These are phyloP conservation scores for Drosophila peninsularis DNA, from an alignment of 2,888 invertebrate species.

Conservation along the genomic window DNA sequence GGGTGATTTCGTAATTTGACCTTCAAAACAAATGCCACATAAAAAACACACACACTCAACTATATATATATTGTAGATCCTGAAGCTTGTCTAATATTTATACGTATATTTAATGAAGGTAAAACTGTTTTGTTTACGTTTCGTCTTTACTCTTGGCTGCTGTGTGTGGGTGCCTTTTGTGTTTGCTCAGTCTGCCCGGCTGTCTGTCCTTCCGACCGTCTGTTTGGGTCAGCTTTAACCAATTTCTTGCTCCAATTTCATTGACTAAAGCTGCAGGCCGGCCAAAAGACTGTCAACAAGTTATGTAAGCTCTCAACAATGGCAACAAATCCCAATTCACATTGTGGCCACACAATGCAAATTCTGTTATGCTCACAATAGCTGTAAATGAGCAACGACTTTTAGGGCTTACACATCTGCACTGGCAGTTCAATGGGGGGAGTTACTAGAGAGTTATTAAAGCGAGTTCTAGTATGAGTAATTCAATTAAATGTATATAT, in stretches of 20 bases:
- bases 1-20: slow-evolving; percentile 57
- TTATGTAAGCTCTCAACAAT: slow-evolving; percentile 47
- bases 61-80: slow-evolving; percentile 3
- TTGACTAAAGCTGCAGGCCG: slow-evolving; percentile 42
- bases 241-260: slow-evolving; percentile 40
- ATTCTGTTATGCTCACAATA: not conserved
- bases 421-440: not conserved
- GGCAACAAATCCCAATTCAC: slow-evolving; percentile 29
- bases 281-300: slow-evolving; percentile 46
- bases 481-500: not conserved
- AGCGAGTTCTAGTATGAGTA: not conserved
- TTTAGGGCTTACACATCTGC: not conserved
- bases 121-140: slow-evolving; percentile 66
- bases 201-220: not conserved
- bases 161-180: slow-evolving; percentile 28
- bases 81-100: slow-evolving; percentile 61
- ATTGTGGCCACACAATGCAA: slow-evolving; percentile 13
- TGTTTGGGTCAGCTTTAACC: slow-evolving; percentile 43
- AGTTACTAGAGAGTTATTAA: not conserved
- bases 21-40: slow-evolving; percentile 65
- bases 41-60: slow-evolving; percentile 15
- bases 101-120: slow-evolving; percentile 75
- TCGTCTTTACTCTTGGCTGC: slow-evolving; percentile 51
- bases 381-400: slow-evolving; percentile 34
- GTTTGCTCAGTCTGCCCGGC: slow-evolving; percentile 30